Evolutionary conservation across 2,797 vertebrate genomes (phyloP).

Genomic region (Myioborus melanocephalus): DNA sequence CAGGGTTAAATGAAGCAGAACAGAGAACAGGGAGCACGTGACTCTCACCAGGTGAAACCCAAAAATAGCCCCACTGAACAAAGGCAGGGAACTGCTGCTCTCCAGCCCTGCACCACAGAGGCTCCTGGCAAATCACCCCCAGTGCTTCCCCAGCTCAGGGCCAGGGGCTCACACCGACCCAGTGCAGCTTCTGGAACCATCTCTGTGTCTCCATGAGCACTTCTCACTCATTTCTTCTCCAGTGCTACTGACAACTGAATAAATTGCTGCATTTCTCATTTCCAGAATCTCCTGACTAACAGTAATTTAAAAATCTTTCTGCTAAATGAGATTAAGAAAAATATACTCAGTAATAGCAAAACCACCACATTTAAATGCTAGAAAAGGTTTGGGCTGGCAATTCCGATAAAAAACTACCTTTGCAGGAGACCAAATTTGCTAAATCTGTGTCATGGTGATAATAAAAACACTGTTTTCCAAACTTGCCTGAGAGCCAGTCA

Average conservation of each 20-base stretch:
- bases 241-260: not conserved
- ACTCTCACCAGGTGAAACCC: not conserved
- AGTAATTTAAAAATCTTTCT: not conserved
- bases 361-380: not conserved
- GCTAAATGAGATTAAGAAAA: not conserved
- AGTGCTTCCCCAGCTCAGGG: not conserved
- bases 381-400: not conserved
- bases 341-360: not conserved
- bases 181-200: not conserved
- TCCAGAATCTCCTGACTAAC: not conserved
- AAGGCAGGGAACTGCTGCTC: not conserved
- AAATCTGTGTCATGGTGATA: not conserved
- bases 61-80: not conserved
- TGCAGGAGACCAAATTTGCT: not conserved
- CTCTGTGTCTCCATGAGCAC: not conserved
- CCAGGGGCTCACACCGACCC: not conserved
- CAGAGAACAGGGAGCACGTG: not conserved
- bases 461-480: not conserved
- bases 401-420: not conserved
- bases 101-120: not conserved
- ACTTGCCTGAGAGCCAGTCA: not conserved
- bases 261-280: not conserved
- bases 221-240: not conserved
- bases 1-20: not conserved
- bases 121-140: not conserved